These are phyloP conservation scores for Drosophila baimaii DNA, from an alignment of 1,140 invertebrate genomes.

Conservation along the genomic window DNA sequence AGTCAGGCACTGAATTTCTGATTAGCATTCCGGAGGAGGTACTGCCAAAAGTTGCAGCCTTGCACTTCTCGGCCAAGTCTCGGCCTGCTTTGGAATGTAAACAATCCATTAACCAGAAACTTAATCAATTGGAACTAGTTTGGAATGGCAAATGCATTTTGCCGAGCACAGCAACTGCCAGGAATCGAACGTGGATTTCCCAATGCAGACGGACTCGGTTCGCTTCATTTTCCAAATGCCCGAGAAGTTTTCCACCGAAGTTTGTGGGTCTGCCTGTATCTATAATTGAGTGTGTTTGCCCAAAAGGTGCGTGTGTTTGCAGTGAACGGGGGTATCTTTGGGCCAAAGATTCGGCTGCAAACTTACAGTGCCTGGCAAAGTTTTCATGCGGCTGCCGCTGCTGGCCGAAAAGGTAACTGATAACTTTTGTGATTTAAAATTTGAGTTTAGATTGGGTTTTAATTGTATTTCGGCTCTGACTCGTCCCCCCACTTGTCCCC, in stretches of 20 bases:
- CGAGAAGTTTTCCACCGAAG: slow-evolving; percentile 48
- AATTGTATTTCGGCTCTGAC: slow-evolving; percentile 69
- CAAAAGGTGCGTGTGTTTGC: slow-evolving; percentile 40
- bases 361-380: slow-evolving; percentile 38
- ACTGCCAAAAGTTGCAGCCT: slow-evolving; percentile 46
- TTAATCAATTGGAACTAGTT: slow-evolving; percentile 81
- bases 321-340: slow-evolving; percentile 52
- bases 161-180: slow-evolving; percentile 68
- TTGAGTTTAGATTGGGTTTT: slow-evolving; percentile 75
- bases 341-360: slow-evolving; percentile 61
- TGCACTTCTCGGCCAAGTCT: slow-evolving; percentile 18
- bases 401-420: slow-evolving; percentile 64
- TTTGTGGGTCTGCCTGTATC: slow-evolving; percentile 38
- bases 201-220: slow-evolving; percentile 36
- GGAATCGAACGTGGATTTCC: slow-evolving; percentile 29
- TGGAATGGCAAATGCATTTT: slow-evolving; percentile 76
- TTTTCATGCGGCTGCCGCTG: slow-evolving; percentile 40
- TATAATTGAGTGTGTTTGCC: slow-evolving; percentile 66
- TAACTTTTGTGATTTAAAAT: slow-evolving; percentile 76
- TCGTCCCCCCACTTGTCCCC: slow-evolving; percentile 2
- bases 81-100: slow-evolving; percentile 68
- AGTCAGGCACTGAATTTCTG: slow-evolving; percentile 35
- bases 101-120: slow-evolving; percentile 81
- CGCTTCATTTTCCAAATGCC: slow-evolving; percentile 62
- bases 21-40: slow-evolving; percentile 37